Evolutionary conservation across 2,797 vertebrate genomes (phyloP).

Genomic region (Euthynnus affinis): DNA sequence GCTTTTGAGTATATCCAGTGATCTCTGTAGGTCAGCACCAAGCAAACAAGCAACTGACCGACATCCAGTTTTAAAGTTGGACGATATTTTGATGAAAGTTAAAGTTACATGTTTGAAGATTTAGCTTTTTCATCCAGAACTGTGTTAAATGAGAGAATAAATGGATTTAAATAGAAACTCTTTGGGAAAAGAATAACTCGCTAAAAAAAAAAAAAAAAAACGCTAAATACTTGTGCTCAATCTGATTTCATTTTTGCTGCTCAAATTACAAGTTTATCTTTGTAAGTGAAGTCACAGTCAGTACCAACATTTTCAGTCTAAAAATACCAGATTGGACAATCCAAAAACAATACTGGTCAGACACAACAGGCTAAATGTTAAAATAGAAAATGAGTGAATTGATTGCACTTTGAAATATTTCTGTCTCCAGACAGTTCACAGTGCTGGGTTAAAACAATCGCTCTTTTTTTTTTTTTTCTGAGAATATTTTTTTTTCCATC

Average conservation of each 20-base stretch:
- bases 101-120: background rate
- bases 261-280: background rate
- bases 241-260: background rate
- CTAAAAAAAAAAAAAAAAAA: background rate
- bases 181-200: too few relatives aligned
- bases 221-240: background rate
- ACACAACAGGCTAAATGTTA: constrained; percentile 8
- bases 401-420: constrained; percentile 32
- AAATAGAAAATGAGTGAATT: constrained; percentile 31
- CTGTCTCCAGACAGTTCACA: constrained; percentile 18
- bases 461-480: background rate
- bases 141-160: background rate
- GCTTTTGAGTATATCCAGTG: constrained; percentile 3
- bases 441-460: background rate
- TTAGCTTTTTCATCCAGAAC: background rate
- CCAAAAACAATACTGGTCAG: constrained; percentile 22
- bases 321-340: constrained; percentile 14
- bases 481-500: background rate
- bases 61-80: background rate
- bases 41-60: background rate
- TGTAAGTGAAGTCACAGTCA: background rate
- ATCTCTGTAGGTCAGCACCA: constrained; percentile 10
- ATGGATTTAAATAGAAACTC: background rate
- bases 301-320: background rate
- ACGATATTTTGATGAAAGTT: background rate